Conservation (phyloP, 2,113 vertebrate species). For the Colius striatus region DNA sequence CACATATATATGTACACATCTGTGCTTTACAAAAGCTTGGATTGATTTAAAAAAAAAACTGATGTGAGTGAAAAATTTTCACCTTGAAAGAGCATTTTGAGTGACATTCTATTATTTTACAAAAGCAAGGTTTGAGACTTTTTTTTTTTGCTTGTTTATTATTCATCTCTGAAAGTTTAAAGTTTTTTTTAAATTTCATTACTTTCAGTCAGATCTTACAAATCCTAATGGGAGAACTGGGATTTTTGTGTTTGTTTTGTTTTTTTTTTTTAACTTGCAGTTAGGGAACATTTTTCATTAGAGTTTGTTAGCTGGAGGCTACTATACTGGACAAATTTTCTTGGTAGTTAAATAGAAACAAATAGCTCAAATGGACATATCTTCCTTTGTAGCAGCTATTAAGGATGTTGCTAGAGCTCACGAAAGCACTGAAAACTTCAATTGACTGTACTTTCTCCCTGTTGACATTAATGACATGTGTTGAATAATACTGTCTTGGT, state of each 20-base stretch:
- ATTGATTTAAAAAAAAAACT: slow-evolving; percentile 66
- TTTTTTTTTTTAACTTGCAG: slow-evolving; percentile 15
- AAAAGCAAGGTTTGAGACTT: slow-evolving; percentile 31
- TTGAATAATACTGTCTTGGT: slow-evolving; percentile 1
- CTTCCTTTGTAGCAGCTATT: slow-evolving; percentile 32
- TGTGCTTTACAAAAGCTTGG: slow-evolving; percentile 61
- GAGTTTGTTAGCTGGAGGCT: slow-evolving; percentile 8
- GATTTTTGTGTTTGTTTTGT: background rate
- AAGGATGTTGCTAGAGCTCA: slow-evolving; percentile 72
- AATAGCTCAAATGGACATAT: background rate
- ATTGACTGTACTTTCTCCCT: background rate
- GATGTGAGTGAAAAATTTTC: slow-evolving; percentile 57
- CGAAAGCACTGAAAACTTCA: slow-evolving; percentile 8
- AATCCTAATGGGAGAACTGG: background rate
- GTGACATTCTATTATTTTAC: slow-evolving; percentile 66
- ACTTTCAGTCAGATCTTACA: slow-evolving; percentile 59
- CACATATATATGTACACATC: background rate
- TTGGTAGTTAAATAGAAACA: slow-evolving; percentile 29
- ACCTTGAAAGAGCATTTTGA: slow-evolving; percentile 61
- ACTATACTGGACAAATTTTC: slow-evolving; percentile 30
- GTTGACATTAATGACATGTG: background rate
- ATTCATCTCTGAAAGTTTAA: slow-evolving; percentile 52
- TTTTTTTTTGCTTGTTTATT: slow-evolving; percentile 39
- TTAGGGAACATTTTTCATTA: background rate
- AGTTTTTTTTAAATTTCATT: slow-evolving; percentile 25